Evolutionary conservation across 2,113 vertebrate genomes (phyloP).

Genomic region (Leucopsar rothschildi): DNA sequence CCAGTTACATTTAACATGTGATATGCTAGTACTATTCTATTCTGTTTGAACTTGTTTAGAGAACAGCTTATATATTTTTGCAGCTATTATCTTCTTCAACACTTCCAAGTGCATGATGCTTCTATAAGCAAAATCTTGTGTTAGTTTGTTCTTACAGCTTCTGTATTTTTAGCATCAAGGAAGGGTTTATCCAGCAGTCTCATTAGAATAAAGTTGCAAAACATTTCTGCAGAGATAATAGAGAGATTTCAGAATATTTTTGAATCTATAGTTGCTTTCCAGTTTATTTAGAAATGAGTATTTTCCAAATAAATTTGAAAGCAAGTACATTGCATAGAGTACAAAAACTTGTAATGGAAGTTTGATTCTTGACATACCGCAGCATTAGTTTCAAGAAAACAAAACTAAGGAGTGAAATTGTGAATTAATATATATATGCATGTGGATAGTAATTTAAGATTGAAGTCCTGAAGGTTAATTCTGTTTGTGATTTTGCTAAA

Average conservation of each 20-base stretch:
- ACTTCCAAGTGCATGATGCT: not conserved
- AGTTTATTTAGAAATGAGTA: not conserved
- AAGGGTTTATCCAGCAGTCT: not conserved
- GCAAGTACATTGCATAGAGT: not conserved
- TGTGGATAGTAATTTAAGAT: not conserved
- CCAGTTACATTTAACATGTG: not conserved
- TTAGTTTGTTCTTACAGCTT: not conserved
- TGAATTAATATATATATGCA: not conserved
- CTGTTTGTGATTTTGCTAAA: not conserved
- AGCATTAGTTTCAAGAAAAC: not conserved
- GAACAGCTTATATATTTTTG: not conserved
- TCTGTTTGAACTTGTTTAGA: not conserved
- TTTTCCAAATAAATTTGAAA: not conserved
- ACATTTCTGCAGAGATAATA: not conserved
- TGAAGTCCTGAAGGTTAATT: not conserved
- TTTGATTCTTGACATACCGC: not conserved
- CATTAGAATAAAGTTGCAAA: not conserved
- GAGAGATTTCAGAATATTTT: not conserved
- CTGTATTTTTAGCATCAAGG: not conserved
- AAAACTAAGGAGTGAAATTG: not conserved
- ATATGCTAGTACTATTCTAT: not conserved
- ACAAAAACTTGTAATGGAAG: not conserved
- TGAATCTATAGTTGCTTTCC: not conserved
- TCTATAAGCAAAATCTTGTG: not conserved
- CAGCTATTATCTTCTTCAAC: not conserved